phyloP scores from a whole-genome alignment of 2,888 invertebrate genomes.

The Machimus atricapillus region DNA sequence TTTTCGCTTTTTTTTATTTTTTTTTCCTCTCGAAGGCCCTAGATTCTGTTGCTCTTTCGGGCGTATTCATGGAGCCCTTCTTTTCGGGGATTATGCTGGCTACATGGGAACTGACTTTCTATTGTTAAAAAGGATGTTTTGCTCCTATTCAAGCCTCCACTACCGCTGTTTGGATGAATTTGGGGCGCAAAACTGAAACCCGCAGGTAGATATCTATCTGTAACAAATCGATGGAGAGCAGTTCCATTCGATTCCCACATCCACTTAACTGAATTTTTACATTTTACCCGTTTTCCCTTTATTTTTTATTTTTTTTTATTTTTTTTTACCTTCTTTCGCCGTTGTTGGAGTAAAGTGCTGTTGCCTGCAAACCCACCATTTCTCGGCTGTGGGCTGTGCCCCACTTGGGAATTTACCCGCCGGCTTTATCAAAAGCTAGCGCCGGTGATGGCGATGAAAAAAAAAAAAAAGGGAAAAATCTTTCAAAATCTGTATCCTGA shows the following conservation, averaged over 20 bases:
- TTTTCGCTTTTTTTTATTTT: neutral
- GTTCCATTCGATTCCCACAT: neutral
- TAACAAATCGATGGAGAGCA: neutral
- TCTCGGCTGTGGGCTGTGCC: neutral
- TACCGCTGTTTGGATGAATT: neutral
- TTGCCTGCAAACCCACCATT: neutral
- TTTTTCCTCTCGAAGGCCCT: neutral
- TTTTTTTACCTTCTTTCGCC: neutral
- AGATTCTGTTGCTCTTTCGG: neutral
- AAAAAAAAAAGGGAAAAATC: neutral
- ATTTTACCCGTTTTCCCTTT: neutral
- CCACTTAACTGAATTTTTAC: neutral
- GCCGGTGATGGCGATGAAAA: neutral
- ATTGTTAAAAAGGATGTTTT: neutral
- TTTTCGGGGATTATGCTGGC: neutral
- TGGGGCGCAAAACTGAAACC: neutral
- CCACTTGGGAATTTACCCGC: neutral
- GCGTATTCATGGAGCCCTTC: neutral
- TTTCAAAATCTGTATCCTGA: neutral
- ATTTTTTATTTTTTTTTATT: neutral
- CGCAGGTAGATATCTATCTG: neutral
- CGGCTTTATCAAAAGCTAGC: neutral
- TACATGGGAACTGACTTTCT: neutral
- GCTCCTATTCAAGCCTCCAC: neutral
- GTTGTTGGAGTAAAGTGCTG: neutral